Conservation (phyloP, 2,888 invertebrate genomes). For the Protonemura montana region DNA sequence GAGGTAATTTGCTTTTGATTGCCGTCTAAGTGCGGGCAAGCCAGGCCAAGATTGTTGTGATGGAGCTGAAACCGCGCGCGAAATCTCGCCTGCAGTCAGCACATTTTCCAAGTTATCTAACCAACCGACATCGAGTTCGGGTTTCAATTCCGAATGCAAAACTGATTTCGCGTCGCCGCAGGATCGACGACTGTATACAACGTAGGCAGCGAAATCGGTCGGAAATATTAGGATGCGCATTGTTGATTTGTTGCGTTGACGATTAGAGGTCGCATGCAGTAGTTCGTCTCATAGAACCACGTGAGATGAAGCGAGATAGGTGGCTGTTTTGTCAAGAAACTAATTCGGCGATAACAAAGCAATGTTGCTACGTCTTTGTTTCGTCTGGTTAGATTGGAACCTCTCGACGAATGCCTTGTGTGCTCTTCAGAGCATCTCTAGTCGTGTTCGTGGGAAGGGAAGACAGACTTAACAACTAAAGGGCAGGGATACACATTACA, state of each 20-base stretch:
- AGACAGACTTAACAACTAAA: no score
- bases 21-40: not conserved
- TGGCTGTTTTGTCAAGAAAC: not conserved
- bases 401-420: not conserved
- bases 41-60: not conserved
- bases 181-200: not conserved
- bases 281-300: not conserved
- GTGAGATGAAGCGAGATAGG: not conserved
- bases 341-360: not conserved
- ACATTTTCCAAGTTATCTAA: not conserved
- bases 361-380: not conserved
- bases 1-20: not conserved
- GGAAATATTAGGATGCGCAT: not conserved
- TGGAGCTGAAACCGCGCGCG: not conserved
- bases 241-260: not conserved
- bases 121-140: slow-evolving; percentile 17
- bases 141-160: slow-evolving; percentile 22
- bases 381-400: not conserved
- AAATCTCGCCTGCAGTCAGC: not conserved
- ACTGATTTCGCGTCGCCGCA: not conserved
- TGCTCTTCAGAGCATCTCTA: no score
- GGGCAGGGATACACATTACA: no score
- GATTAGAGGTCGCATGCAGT: not conserved
- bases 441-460: no score
- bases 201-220: not conserved